A percentile compares a stretch with the other conserved stretches of the same genome.
Evolutionary conservation across 2,888 invertebrate species (phyloP).

Genomic region (Napeogenes sylphis): DNA sequence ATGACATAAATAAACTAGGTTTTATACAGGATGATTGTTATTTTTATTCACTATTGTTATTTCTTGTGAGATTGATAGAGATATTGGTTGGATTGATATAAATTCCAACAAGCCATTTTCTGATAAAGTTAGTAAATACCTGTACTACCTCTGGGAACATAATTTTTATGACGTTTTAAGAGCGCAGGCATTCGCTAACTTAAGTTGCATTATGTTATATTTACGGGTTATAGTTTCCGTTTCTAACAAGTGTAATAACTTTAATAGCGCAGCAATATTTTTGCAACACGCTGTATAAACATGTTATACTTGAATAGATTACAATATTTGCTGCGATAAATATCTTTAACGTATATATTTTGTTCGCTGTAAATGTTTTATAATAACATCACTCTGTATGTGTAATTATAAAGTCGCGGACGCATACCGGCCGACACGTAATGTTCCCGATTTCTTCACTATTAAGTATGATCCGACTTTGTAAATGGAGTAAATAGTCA

Average conservation of each 20-base stretch:
- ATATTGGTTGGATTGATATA: slow-evolving; percentile 17
- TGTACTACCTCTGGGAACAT: background rate
- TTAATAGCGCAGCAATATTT: background rate
- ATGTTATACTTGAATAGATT: background rate
- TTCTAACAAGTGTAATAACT: slow-evolving; percentile 3
- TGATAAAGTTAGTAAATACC: background rate
- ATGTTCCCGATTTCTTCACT: slow-evolving; percentile 34
- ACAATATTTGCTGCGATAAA: background rate
- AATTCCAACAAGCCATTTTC: slow-evolving; percentile 15
- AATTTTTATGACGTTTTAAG: slow-evolving; percentile 5
- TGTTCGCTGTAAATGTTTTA: background rate
- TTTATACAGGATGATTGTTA: slow-evolving; percentile 53
- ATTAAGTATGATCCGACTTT: slow-evolving; percentile 25
- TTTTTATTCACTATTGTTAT: slow-evolving; percentile 17
- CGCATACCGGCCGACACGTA: slow-evolving; percentile 67
- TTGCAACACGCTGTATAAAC: too few species aligned
- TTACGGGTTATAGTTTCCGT: slow-evolving; percentile 1
- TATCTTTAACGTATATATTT: background rate
- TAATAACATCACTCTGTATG: slow-evolving; percentile 40
- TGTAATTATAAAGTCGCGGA: slow-evolving; percentile 55
- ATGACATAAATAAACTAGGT: slow-evolving; percentile 76
- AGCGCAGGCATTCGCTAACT: background rate
- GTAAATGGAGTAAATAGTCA: slow-evolving; percentile 18
- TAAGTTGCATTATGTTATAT: background rate
- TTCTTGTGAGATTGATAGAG: slow-evolving; percentile 20